Conservation (phyloP, 2,888 invertebrate species). For the Sesamia inferens region DNA sequence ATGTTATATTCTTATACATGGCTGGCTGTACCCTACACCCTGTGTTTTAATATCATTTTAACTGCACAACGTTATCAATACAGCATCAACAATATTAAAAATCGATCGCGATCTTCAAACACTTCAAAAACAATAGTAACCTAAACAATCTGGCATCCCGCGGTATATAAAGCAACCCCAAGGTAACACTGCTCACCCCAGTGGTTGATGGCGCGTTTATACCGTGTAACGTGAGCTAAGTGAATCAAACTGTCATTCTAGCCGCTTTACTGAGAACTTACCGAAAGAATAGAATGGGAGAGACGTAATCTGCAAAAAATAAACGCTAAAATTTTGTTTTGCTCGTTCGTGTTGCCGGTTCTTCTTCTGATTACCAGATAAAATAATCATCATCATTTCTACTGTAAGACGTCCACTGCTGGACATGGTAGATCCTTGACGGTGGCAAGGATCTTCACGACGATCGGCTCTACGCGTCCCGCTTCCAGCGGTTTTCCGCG, state of each 20-base stretch:
- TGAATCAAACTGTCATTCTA: slow-evolving; percentile 90
- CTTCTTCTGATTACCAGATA: no score
- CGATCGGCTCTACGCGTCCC: no score
- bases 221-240: slow-evolving; percentile 87
- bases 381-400: no score
- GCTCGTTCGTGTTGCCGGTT: no score
- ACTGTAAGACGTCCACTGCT: no score
- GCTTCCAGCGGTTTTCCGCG: no score
- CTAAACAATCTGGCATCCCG: slow-evolving; percentile 36
- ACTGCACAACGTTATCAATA: background rate
- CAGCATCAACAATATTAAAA: slow-evolving; percentile 5
- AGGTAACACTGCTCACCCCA: slow-evolving; percentile 66
- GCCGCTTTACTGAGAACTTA: slow-evolving; percentile 77
- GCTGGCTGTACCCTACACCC: background rate
- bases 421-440: no score
- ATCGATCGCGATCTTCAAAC: slow-evolving; percentile 1
- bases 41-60: background rate
- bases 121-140: slow-evolving; percentile 17
- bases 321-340: no score
- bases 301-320: background rate
- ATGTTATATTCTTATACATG: background rate
- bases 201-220: slow-evolving; percentile 83
- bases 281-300: slow-evolving; percentile 68
- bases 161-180: slow-evolving; percentile 52
- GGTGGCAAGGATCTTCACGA: no score